Base-by-base conservation (phyloP, 2,797 vertebrate species). In the Trematomus bernacchii region DNA sequence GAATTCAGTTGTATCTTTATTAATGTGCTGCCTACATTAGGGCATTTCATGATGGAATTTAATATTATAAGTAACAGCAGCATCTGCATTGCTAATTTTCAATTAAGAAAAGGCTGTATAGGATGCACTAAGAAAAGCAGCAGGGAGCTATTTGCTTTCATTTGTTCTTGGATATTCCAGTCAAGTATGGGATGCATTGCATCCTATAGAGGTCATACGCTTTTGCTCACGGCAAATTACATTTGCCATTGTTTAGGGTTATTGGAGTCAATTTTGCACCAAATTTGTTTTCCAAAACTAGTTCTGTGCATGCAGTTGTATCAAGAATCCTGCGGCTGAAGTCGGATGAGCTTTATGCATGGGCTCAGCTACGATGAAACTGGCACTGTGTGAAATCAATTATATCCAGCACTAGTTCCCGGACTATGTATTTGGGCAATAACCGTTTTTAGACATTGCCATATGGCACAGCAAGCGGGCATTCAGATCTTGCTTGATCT, bases 211-310 rank as follows among this genome's bases (percentile, higher is more conserved):
- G 59, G 63, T 65, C 18, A 69, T 70, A 40, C 81, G 48, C 47
- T 53, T n/a, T 71, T 82, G 21, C 33, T 27, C 61, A 65, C 47
- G 58, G 21, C 33, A 83, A 78, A 89, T 88, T 85, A 62, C 85
- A 69, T 82, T 64, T 82, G 79, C 86, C 86, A 84, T 90, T 86
- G 85, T 79, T 74, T 75, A 89, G 88, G 85, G 84, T 87, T 86
- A 77, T 62, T 65, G 27, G 69, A 85, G 69, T 79, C 80, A 88
- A 50, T 85, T 82, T 54, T 89, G 67, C 77, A 81, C 83, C 76
- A 70, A 86, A 88, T 85, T 83, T 40, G 66, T 53, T 83, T 82
- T 86, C 80, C 64, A 72, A 87, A 93, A 90, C 88, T 89, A 90
- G 85, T 70, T 76, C 55, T 72, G 54, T 47, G 43, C 13, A 73